Evolutionary conservation across 2,797 vertebrate species (phyloP).

Genomic region (Lagodon rhomboides): DNA sequence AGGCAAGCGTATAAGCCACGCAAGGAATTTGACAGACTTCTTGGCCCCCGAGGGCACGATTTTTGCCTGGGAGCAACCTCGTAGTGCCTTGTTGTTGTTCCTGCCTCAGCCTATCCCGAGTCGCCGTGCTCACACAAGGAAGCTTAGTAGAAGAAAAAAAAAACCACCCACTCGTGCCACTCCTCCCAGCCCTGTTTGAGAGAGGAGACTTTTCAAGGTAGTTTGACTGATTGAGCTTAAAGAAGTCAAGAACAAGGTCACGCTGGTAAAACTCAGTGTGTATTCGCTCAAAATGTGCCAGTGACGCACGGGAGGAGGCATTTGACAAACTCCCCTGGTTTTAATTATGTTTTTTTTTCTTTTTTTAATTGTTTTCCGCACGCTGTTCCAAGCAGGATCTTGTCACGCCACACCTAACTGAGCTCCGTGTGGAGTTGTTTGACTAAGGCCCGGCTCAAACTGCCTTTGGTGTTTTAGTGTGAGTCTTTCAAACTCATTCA

Average conservation of each 20-base stretch:
- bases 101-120: conserved; percentile 23
- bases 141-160: conserved; percentile 11
- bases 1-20: conserved; percentile 31
- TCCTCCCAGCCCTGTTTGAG: conserved; percentile 41
- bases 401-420: conserved; percentile 21
- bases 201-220: conserved; percentile 40
- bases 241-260: conserved; percentile 40
- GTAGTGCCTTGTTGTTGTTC: conserved; percentile 49
- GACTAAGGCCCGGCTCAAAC: neutral
- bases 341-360: neutral
- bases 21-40: conserved; percentile 67
- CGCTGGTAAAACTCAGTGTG: neutral
- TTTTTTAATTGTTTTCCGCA: neutral
- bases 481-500: neutral
- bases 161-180: conserved; percentile 42
- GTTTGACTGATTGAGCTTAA: conserved; percentile 10
- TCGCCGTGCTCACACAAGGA: conserved; percentile 22
- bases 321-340: neutral
- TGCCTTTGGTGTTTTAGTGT: conserved; percentile 11
- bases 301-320: neutral
- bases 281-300: conserved; percentile 13
- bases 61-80: conserved; percentile 50
- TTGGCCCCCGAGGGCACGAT: conserved; percentile 59
- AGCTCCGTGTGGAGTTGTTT: conserved; percentile 40
- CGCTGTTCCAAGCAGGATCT: conserved; percentile 32